A percentile compares a stretch with the other conserved stretches of the same genome.
Conservation (phyloP, 2,113 vertebrate species). For the Numenius arquata region DNA sequence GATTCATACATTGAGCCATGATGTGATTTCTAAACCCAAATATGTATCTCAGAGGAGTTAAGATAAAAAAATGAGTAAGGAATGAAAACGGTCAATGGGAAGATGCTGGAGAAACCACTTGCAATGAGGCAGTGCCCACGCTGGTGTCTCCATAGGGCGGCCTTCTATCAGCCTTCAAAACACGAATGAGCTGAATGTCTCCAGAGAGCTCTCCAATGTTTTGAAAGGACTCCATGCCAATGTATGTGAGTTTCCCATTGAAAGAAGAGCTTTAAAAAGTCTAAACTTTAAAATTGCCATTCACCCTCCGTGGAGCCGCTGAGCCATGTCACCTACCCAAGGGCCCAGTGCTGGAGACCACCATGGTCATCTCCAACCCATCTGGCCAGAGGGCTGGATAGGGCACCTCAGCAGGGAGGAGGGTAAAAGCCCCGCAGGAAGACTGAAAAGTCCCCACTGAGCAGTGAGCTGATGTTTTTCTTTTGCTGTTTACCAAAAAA, state of each 20-base stretch:
- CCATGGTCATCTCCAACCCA: not conserved
- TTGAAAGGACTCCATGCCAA: not conserved
- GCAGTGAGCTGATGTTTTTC: not conserved
- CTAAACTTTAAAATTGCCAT: not conserved
- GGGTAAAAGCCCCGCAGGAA: not conserved
- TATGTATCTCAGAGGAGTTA: not conserved
- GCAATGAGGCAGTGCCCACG: not conserved
- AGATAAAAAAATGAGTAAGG: not conserved
- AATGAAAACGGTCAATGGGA: accelerated
- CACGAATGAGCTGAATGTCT: not conserved
- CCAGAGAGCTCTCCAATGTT: accelerated
- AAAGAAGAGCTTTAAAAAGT: not conserved
- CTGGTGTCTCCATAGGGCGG: too few relatives aligned
- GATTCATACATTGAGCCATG: not conserved
- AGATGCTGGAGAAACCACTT: not conserved
- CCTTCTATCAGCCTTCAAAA: not conserved
- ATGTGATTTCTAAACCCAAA: not conserved
- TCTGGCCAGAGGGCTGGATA: not conserved
- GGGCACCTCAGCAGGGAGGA: not conserved
- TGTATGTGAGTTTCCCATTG: not conserved
- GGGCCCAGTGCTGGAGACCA: not conserved
- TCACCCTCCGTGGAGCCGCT: not conserved
- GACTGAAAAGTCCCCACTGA: not conserved
- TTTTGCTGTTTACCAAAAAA: not conserved
- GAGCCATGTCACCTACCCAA: not conserved